These are phyloP conservation scores for Itoplectis maculator DNA, from an alignment of 2,888 invertebrate genomes.

Conservation along the genomic window DNA sequence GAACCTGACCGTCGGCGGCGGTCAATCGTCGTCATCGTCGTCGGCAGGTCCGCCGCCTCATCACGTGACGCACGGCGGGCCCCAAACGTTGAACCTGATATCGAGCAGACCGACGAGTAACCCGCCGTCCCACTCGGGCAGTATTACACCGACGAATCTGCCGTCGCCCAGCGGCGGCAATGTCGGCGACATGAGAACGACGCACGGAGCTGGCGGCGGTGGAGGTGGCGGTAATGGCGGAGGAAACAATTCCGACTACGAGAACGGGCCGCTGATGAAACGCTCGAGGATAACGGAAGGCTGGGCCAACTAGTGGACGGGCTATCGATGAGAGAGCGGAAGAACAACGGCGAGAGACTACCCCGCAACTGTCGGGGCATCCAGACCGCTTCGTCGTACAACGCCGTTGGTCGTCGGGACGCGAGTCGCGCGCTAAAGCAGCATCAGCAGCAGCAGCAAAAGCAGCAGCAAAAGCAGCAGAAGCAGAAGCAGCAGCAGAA, in stretches of 20 bases:
- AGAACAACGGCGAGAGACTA: slow-evolving; percentile 2
- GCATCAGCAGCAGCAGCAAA: background rate
- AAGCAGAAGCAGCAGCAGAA: too few relatives aligned
- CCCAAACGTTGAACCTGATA: slow-evolving; percentile 81
- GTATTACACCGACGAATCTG: slow-evolving; percentile 93
- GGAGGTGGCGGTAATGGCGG: slow-evolving; percentile 83
- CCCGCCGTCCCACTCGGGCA: slow-evolving; percentile 87
- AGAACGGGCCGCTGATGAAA: slow-evolving; percentile 90
- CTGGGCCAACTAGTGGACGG: slow-evolving; percentile 91
- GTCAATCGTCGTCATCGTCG: slow-evolving; percentile 80
- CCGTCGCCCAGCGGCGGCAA: slow-evolving; percentile 88
- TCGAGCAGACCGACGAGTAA: slow-evolving; percentile 82
- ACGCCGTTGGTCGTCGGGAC: slow-evolving; percentile 13
- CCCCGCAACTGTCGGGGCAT: background rate
- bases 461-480: too few relatives aligned
- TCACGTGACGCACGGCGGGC: slow-evolving; percentile 79
- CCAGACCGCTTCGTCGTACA: slow-evolving; percentile 3
- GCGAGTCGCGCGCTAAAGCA: background rate
- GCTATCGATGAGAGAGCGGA: slow-evolving; percentile 5
- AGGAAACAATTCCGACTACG: slow-evolving; percentile 87
- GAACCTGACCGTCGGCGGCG: slow-evolving; percentile 81
- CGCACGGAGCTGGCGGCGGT: slow-evolving; percentile 85
- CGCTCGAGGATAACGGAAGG: slow-evolving; percentile 94
- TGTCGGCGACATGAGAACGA: slow-evolving; percentile 86
- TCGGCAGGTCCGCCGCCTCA: slow-evolving; percentile 79